Percentiles rank a stretch among this genome's conserved stretches.
Conservation (phyloP, 1,140 invertebrate species). For the Octopus bimaculoides region DNA sequence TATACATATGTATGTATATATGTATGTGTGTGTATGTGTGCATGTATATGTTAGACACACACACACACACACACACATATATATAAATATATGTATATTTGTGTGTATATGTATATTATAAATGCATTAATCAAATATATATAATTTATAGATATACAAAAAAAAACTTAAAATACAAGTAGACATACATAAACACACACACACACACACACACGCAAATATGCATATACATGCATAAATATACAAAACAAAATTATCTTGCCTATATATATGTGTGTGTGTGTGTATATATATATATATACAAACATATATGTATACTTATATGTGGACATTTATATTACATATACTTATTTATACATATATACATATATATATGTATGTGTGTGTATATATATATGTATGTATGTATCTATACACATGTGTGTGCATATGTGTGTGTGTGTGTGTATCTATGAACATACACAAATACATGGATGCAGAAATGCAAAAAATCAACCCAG, state of each 20-base stretch:
- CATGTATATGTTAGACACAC: not conserved
- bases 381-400: conserved; percentile 13
- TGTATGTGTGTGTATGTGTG: not conserved
- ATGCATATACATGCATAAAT: not conserved
- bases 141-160: not conserved
- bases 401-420: not conserved
- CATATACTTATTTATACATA: conserved; percentile 4
- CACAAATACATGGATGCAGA: conserved; percentile 12
- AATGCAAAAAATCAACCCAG: conserved; percentile 12
- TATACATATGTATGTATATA: not conserved
- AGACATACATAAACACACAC: not conserved
- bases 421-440: conserved; percentile 11
- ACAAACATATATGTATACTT: not conserved
- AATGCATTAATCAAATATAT: not conserved
- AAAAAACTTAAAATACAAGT: not conserved
- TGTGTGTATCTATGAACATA: conserved; percentile 18
- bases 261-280: not conserved
- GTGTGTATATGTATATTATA: not conserved
- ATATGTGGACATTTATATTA: not conserved
- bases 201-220: not conserved
- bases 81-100: not conserved
- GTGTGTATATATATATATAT: not conserved
- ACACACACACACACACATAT: not conserved
- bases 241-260: not conserved
- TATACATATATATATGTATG: conserved; percentile 12